Base-by-base conservation (phyloP, 2,888 invertebrate genomes). In the Neuroscelio doddi region DNA sequence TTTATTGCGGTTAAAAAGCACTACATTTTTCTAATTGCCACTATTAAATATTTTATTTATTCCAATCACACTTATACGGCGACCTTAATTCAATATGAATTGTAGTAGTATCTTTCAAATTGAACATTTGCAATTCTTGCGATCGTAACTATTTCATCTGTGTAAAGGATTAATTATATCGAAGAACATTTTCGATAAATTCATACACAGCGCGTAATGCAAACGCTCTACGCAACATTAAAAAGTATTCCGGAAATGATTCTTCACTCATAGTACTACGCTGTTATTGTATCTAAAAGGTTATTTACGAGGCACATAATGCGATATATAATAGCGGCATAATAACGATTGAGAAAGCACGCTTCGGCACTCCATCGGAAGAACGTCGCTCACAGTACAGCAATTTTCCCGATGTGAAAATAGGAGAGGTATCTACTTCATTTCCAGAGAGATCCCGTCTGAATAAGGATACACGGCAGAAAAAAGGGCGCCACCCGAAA, bases 371-470 rank as follows among this genome's bases (percentile, higher is more conserved):
- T 66, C 62, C 66, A 59, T 67, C 63, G 66, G 66, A 66, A 55
- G 66, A 66, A 63, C 66, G 58, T 66, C 66, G 57, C 66, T 66
- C 61, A 65, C 71, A 72, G 74, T 77, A 78, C 74, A 76, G 80
- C 82, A 82, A 81, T 83, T 81, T 81, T 76, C 78, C 76, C 74
- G 80, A 81, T 78, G 78, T 73, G 80, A 80, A 79, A 81, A 81
- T 80, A 81, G 78, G 78, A 81, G 80, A 79, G 79, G 80, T 78
- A 79, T 80, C 79, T 78, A 80, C 82, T 83, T 82, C 83, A 82
- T 82, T 82, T 78, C 74, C 78, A 76, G 71, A 73, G 69, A 73
- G 78, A 78, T 80, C 76, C 77, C 75, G 57, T 5, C 21, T 5
- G 5, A 81, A 82, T 78, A 80, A 80, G 82, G 80, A 83, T 83